phyloP scores from a whole-genome alignment of 2,888 invertebrate species.

The Ophion ellenae region DNA sequence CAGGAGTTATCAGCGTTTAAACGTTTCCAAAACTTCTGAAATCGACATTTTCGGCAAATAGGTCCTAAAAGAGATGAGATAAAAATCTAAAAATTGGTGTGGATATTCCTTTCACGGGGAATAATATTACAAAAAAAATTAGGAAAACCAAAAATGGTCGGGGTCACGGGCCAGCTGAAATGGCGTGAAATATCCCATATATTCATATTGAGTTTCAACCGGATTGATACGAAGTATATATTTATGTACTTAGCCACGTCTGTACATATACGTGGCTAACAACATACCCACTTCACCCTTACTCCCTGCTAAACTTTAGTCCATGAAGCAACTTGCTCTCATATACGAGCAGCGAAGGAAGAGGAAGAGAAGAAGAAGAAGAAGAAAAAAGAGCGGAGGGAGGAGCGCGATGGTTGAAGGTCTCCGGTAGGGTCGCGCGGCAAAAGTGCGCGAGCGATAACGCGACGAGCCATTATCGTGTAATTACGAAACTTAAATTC shows the following conservation, averaged over 20 bases:
- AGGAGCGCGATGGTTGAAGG: neutral
- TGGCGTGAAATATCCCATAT: too few relatives aligned
- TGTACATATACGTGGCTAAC: slow-evolving; percentile 8
- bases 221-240: neutral
- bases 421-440: slow-evolving; percentile 41
- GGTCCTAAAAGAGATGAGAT: too few relatives aligned
- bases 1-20: too few relatives aligned
- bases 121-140: too few relatives aligned
- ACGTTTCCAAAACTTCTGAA: too few relatives aligned
- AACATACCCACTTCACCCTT: slow-evolving; percentile 44
- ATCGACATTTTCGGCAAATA: too few relatives aligned
- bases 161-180: too few relatives aligned
- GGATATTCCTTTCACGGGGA: too few relatives aligned
- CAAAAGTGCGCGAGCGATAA: slow-evolving; percentile 68
- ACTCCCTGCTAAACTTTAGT: slow-evolving; percentile 70
- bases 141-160: too few relatives aligned
- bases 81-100: too few relatives aligned
- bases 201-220: too few relatives aligned
- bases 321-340: slow-evolving; percentile 68
- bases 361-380: slow-evolving; percentile 18
- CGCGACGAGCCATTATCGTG: slow-evolving; percentile 75
- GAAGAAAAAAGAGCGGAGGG: slow-evolving; percentile 28
- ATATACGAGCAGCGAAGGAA: slow-evolving; percentile 10
- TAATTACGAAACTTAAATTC: slow-evolving; percentile 79
- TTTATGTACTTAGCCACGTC: slow-evolving; percentile 29